Percentiles rank a stretch among this genome's conserved stretches.
Evolutionary conservation across 2,113 vertebrate species (phyloP).

Genomic region (Forbesichthys agassizii): DNA sequence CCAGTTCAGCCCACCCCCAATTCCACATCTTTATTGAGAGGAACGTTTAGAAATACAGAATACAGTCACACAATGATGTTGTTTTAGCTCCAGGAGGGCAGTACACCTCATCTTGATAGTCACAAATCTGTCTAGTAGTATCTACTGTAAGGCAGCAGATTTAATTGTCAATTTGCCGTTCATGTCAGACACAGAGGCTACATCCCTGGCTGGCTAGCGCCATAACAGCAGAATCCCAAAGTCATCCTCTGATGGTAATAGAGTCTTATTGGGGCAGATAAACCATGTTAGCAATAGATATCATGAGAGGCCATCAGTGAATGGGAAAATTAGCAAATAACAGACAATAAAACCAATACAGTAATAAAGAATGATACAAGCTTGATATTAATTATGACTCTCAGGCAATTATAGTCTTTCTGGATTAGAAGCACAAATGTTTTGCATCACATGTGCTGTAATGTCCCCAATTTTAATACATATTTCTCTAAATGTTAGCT

Average conservation of each 20-base stretch:
- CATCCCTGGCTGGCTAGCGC: neutral
- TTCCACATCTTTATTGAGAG: constrained; percentile 18
- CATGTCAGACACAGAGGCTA: neutral
- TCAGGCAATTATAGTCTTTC: neutral
- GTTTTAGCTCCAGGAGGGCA: neutral
- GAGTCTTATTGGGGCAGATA: neutral
- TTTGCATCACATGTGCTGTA: neutral
- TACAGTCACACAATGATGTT: neutral
- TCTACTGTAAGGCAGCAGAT: neutral
- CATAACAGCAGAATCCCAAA: neutral
- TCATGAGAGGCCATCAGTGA: neutral
- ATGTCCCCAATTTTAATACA: too few species aligned
- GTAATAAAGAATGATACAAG: neutral
- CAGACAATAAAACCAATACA: too few species aligned
- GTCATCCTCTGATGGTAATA: neutral
- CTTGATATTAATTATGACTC: neutral
- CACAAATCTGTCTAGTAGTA: neutral
- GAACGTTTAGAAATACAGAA: neutral
- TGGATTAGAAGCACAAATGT: constrained; percentile 1
- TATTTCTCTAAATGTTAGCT: too few species aligned
- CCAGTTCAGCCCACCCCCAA: constrained; percentile 6
- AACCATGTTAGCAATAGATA: constrained; percentile 12
- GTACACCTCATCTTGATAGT: constrained; percentile 1
- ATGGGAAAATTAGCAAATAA: neutral
- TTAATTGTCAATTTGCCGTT: neutral